These are phyloP conservation scores for Trisateles emortualis DNA, from an alignment of 2,888 invertebrate species.

Conservation along the genomic window DNA sequence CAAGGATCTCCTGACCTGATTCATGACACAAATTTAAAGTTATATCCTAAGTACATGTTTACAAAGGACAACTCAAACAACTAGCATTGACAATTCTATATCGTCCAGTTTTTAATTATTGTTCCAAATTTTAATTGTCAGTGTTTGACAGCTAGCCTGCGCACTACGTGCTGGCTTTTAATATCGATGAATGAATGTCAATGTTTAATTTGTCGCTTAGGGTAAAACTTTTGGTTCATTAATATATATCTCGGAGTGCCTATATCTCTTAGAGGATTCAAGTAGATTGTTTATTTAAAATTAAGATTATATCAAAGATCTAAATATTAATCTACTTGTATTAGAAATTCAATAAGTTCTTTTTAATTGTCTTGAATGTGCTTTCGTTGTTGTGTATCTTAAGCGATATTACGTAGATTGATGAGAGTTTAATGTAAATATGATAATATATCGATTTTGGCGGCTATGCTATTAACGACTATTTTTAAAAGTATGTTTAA, in stretches of 20 bases:
- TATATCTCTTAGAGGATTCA: not conserved
- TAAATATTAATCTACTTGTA: not conserved
- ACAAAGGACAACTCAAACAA: too few relatives aligned
- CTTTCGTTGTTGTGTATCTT: conserved; percentile 23
- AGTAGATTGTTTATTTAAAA: not conserved
- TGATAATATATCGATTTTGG: conserved; percentile 20
- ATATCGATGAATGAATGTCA: not conserved
- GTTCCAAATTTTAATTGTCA: too few relatives aligned
- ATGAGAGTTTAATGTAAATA: conserved; percentile 26
- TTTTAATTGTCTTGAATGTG: conserved; percentile 13
- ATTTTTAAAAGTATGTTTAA: conserved; percentile 1
- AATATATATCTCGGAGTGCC: not conserved
- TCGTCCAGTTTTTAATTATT: too few relatives aligned
- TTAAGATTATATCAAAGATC: not conserved
- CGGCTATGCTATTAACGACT: conserved; percentile 5
- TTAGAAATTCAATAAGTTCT: not conserved
- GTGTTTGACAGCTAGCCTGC: too few relatives aligned
- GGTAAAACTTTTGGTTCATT: not conserved
- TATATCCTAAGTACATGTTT: too few relatives aligned
- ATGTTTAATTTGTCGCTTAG: not conserved
- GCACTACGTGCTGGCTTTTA: not conserved
- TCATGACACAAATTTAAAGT: too few relatives aligned
- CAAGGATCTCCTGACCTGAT: too few relatives aligned
- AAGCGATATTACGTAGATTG: conserved; percentile 9
- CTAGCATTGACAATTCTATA: too few relatives aligned